Conservation (phyloP, 2,888 invertebrate species). For the Mallateleia sp. region DNA sequence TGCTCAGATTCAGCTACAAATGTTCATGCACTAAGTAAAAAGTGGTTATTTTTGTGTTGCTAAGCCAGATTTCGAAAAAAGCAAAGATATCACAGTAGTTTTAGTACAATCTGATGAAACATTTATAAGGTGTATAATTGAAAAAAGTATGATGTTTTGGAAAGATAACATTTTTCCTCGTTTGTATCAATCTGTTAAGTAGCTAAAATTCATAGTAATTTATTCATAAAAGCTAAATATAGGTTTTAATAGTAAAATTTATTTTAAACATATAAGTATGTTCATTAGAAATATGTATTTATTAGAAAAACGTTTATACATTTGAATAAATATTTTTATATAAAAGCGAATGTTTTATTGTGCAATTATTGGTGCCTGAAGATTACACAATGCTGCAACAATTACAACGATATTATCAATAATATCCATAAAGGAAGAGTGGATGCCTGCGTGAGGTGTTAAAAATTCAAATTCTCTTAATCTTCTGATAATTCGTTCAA, state of each 20-base stretch:
- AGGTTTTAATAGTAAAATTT: no score
- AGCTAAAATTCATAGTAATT: no score
- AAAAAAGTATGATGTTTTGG: constrained; percentile 32
- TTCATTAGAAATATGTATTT: no score
- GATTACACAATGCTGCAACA: neutral
- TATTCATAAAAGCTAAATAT: no score
- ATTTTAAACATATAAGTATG: no score
- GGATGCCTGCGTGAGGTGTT: constrained; percentile 47
- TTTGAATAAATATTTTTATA: no score
- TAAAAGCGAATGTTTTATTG: no score
- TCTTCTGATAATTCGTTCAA: constrained; percentile 83
- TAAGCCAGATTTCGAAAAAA: constrained; percentile 78
- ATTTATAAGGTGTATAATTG: constrained; percentile 24
- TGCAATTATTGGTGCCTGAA: no score
- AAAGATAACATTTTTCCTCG: constrained; percentile 17
- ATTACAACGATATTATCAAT: constrained; percentile 18
- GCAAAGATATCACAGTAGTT: constrained; percentile 57
- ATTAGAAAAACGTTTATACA: no score
- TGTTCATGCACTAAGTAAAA: constrained; percentile 77
- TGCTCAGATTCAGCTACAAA: constrained; percentile 82
- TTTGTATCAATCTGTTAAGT: constrained; percentile 34
- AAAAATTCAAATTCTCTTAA: constrained; percentile 66
- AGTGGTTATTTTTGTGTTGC: constrained; percentile 81
- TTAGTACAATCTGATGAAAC: constrained; percentile 46
- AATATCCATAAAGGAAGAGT: neutral